Evolutionary conservation across 2,113 vertebrate species (phyloP).

Genomic region (Tauraco erythrolophus): DNA sequence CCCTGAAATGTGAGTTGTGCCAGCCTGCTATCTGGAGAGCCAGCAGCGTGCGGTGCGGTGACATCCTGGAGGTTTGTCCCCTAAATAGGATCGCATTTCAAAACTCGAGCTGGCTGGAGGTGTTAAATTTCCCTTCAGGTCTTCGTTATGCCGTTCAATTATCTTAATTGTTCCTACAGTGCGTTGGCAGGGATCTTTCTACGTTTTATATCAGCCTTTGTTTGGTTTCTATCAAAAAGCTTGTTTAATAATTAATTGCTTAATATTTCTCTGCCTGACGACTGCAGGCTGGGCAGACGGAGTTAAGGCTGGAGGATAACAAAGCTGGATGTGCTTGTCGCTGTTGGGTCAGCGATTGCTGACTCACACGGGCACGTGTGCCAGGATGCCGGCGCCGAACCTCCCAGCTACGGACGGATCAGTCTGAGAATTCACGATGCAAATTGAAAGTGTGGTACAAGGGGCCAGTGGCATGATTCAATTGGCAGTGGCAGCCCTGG

Average conservation of each 20-base stretch:
- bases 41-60: fast-evolving
- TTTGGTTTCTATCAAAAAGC: not conserved
- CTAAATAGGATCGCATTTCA: not conserved
- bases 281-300: not conserved
- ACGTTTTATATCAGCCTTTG: not conserved
- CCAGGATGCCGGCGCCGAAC: not conserved
- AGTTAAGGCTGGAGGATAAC: not conserved
- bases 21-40: not conserved
- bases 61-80: not conserved
- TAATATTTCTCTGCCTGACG: not conserved
- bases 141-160: not conserved
- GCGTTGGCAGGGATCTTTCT: not conserved
- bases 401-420: not conserved
- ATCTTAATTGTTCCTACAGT: not conserved
- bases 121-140: not conserved
- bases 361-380: not conserved
- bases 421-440: not conserved
- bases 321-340: not conserved
- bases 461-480: fast-evolving
- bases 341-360: not conserved
- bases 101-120: not conserved
- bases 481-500: not conserved
- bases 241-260: constrained; percentile 5
- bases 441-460: not conserved
- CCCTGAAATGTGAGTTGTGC: not conserved